Conservation (phyloP, 2,113 vertebrate genomes). For the Desmodus rotundus region DNA sequence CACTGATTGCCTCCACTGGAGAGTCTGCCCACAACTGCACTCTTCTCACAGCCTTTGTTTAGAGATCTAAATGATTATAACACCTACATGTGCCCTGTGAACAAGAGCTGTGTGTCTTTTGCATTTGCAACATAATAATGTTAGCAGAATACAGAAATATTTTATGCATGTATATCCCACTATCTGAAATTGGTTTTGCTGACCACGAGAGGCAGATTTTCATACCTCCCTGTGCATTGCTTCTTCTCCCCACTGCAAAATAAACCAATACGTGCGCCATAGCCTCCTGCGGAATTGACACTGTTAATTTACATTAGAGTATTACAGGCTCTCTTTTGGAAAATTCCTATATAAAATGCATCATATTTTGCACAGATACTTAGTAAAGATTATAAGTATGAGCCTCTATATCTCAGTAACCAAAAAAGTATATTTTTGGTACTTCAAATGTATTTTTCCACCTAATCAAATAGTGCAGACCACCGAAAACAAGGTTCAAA, state of each 20-base stretch:
- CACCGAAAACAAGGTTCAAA: neutral
- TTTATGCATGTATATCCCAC: too few relatives aligned
- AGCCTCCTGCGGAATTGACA: neutral
- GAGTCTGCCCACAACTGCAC: neutral
- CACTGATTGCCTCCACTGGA: neutral
- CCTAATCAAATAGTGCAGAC: neutral
- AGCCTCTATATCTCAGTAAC: neutral
- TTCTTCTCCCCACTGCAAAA: neutral
- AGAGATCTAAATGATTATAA: neutral
- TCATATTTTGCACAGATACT: neutral
- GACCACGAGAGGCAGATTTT: neutral
- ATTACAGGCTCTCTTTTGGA: neutral
- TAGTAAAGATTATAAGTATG: neutral
- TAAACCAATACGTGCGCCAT: neutral
- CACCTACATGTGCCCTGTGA: neutral
- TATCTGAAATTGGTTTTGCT: neutral
- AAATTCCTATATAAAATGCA: neutral
- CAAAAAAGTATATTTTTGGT: neutral
- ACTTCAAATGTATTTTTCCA: neutral
- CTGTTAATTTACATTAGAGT: neutral
- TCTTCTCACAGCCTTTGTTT: neutral
- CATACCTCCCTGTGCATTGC: neutral
- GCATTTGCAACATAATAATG: neutral
- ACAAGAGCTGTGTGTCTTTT: neutral
- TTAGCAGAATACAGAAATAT: neutral